A percentile compares a stretch with the other conserved stretches of the same genome.
These are phyloP conservation scores for Rhogogaster chlorosoma DNA, from an alignment of 2,888 invertebrate genomes.

Conservation along the genomic window DNA sequence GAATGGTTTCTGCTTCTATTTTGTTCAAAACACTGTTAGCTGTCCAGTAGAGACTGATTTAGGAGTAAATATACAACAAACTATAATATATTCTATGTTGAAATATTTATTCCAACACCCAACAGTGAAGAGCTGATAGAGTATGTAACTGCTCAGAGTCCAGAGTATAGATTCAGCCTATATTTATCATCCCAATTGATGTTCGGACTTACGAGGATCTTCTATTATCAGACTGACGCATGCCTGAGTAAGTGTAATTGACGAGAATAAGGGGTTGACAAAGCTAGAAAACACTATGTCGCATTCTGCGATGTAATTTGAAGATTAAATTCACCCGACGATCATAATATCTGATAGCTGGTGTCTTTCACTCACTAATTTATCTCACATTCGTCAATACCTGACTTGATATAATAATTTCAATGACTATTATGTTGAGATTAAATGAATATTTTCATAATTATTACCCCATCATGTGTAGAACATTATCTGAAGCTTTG, in stretches of 20 bases:
- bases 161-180: not conserved
- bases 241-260: not conserved
- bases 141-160: not conserved
- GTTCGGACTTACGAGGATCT: not conserved
- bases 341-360: too few relatives aligned
- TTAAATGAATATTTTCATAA: not conserved
- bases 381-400: not conserved
- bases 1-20: too few relatives aligned
- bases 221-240: not conserved
- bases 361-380: not conserved
- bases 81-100: not conserved
- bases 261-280: too few relatives aligned
- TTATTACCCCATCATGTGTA: not conserved
- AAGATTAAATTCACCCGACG: not conserved
- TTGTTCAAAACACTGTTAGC: too few relatives aligned
- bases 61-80: not conserved
- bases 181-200: slow-evolving; percentile 24
- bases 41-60: not conserved
- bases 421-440: not conserved
- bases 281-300: too few relatives aligned
- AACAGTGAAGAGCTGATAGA: not conserved
- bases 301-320: not conserved
- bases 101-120: not conserved
- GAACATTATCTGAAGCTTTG: not conserved
- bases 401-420: not conserved